A percentile compares a stretch with the other conserved stretches of the same genome.
Evolutionary conservation across 1,140 invertebrate species (phyloP).

Genomic region (Drosophila takahashii): DNA sequence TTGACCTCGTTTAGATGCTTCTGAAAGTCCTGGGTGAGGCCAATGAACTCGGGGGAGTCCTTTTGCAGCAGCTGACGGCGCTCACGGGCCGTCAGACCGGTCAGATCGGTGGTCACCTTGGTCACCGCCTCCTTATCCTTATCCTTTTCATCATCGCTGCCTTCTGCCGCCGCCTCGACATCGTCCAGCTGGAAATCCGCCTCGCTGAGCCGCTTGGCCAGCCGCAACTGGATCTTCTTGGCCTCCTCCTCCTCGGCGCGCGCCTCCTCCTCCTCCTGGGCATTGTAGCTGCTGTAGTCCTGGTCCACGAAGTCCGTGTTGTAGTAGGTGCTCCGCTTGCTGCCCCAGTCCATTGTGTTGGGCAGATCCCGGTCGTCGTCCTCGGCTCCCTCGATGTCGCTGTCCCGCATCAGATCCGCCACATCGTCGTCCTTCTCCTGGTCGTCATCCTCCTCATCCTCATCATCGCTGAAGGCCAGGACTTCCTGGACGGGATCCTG

Average conservation of each 20-base stretch:
- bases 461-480: constrained; percentile 86
- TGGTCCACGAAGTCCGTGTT: constrained; percentile 95
- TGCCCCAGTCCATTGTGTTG: constrained; percentile 94
- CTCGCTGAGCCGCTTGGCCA: constrained; percentile 92
- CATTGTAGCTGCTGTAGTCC: constrained; percentile 91
- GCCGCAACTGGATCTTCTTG: constrained; percentile 90
- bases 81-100: constrained; percentile 90
- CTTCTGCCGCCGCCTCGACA: constrained; percentile 15
- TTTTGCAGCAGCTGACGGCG: constrained; percentile 91
- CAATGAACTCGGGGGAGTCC: constrained; percentile 93
- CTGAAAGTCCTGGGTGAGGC: constrained; percentile 91
- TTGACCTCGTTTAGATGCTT: constrained; percentile 88
- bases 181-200: constrained; percentile 91
- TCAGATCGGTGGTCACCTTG: constrained; percentile 87
- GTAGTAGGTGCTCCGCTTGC: constrained; percentile 91
- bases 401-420: constrained; percentile 86
- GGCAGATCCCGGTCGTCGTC: constrained; percentile 90
- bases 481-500: constrained; percentile 89
- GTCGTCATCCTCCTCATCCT: constrained; percentile 85
- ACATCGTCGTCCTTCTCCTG: constrained; percentile 83
- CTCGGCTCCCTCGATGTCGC: constrained; percentile 90
- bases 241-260: constrained; percentile 94
- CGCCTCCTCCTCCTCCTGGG: constrained; percentile 90
- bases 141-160: constrained; percentile 71
- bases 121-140: constrained; percentile 54